Conservation (phyloP, 2,888 invertebrate species). For the Matsumyia berberina region DNA sequence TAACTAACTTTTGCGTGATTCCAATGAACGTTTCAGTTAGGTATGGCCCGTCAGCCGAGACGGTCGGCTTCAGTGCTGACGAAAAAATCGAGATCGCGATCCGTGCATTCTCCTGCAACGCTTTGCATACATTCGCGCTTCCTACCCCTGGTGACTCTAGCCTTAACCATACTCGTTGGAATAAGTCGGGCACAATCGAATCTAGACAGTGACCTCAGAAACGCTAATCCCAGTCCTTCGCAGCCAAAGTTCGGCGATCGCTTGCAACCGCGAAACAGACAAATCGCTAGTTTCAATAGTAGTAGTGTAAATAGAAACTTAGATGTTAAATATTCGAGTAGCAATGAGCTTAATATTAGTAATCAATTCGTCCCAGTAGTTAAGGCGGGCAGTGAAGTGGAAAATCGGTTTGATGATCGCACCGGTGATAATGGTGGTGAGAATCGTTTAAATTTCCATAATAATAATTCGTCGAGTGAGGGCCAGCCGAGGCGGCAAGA, state of each 20-base stretch:
- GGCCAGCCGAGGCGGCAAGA: conserved; percentile 66
- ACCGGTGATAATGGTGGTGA: conserved; percentile 72
- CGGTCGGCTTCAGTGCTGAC: conserved; percentile 80
- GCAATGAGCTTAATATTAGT: conserved; percentile 79
- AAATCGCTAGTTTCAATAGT: conserved; percentile 76
- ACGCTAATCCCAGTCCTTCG: conserved; percentile 60
- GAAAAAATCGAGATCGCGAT: conserved; percentile 63
- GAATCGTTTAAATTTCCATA: conserved; percentile 40
- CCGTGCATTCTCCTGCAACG: conserved; percentile 24
- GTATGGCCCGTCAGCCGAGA: conserved; percentile 82
- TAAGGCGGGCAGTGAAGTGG: conserved; percentile 78
- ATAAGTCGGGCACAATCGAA: conserved; percentile 71
- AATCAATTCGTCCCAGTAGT: conserved; percentile 79
- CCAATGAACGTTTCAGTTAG: conserved; percentile 79
- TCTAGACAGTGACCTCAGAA: conserved; percentile 67
- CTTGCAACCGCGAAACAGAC: conserved; percentile 80
- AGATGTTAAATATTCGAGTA: conserved; percentile 59
- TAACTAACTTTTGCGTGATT: conserved; percentile 64
- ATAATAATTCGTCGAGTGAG: conserved; percentile 31
- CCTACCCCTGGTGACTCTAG: conserved; percentile 51
- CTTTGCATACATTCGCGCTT: conserved; percentile 58
- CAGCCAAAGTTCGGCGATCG: conserved; percentile 82
- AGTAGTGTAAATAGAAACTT: conserved; percentile 56
- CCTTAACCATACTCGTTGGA: conserved; percentile 66
- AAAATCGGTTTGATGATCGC: conserved; percentile 59